These are phyloP conservation scores for Leucopsar rothschildi DNA, from an alignment of 2,113 vertebrate species.

Conservation along the genomic window DNA sequence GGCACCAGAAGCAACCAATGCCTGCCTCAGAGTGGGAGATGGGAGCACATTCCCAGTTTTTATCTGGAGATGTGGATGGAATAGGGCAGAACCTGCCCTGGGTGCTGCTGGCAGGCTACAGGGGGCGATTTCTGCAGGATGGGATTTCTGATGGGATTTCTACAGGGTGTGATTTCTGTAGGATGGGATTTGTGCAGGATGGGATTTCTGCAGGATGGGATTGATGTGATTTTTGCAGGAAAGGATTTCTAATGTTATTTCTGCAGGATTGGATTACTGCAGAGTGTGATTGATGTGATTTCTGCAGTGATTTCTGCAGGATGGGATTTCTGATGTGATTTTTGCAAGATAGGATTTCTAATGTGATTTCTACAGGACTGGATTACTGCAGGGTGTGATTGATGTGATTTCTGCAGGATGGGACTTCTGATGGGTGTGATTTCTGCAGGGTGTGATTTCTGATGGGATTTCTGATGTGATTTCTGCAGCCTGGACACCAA, in stretches of 20 bases:
- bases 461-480: too few species aligned
- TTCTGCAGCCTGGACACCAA: neutral
- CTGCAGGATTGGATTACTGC: neutral
- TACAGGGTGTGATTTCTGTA: neutral
- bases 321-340: neutral
- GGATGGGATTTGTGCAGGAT: fast-evolving
- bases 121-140: fast-evolving
- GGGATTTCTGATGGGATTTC: neutral
- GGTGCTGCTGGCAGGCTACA: neutral
- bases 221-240: neutral
- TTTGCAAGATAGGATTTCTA: too few species aligned
- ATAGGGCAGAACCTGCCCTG: neutral
- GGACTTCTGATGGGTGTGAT: too few species aligned
- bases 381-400: neutral
- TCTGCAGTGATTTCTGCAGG: neutral
- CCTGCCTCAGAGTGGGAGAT: too few species aligned
- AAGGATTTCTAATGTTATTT: too few species aligned
- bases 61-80: neutral
- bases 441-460: neutral
- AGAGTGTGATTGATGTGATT: neutral
- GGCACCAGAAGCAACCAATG: neutral
- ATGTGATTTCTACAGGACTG: too few species aligned
- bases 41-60: neutral
- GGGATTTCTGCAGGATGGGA: neutral
- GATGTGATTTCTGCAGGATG: neutral